phyloP scores from a whole-genome alignment of 2,797 vertebrate species.

The Onychomys torridus region DNA sequence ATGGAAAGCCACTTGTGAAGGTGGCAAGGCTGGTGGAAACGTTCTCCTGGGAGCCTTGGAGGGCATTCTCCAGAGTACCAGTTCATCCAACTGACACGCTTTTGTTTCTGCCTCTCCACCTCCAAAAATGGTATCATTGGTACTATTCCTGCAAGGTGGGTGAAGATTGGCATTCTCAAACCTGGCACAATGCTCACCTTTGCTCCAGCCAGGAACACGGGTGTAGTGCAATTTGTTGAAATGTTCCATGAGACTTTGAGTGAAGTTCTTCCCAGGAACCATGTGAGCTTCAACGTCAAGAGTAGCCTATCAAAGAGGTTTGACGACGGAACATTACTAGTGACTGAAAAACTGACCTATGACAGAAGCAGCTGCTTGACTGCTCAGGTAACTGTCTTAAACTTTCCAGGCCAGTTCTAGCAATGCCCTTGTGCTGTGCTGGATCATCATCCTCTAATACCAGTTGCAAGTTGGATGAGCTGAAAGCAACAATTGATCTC shows the following conservation, averaged over 20 bases:
- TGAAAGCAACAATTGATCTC: slow-evolving; percentile 96
- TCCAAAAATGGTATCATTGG: slow-evolving; percentile 97
- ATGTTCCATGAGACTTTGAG: slow-evolving; percentile 95
- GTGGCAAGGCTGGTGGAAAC: slow-evolving; percentile 93
- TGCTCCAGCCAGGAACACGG: slow-evolving; percentile 94
- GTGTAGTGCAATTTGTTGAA: slow-evolving; percentile 96
- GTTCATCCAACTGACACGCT: slow-evolving; percentile 94
- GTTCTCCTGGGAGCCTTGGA: slow-evolving; percentile 95
- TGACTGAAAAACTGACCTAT: slow-evolving; percentile 95
- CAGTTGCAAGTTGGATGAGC: slow-evolving; percentile 95
- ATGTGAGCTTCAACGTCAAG: slow-evolving; percentile 95
- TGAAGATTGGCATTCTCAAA: slow-evolving; percentile 94
- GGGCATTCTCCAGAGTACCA: slow-evolving; percentile 92
- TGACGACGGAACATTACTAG: slow-evolving; percentile 95
- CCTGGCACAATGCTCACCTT: slow-evolving; percentile 95
- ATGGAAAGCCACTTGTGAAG: slow-evolving; percentile 95
- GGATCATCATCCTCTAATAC: slow-evolving; percentile 96
- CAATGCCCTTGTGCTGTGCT: slow-evolving; percentile 93
- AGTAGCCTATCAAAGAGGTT: slow-evolving; percentile 95
- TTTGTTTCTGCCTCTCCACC: slow-evolving; percentile 93
- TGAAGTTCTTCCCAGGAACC: slow-evolving; percentile 94
- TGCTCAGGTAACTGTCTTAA: slow-evolving; percentile 95
- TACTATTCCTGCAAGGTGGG: slow-evolving; percentile 93
- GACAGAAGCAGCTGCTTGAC: slow-evolving; percentile 94
- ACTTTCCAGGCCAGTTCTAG: slow-evolving; percentile 95